Percentiles rank a stretch among this genome's conserved stretches.
Evolutionary conservation across 2,113 vertebrate species (phyloP).

Genomic region (Naja naja): DNA sequence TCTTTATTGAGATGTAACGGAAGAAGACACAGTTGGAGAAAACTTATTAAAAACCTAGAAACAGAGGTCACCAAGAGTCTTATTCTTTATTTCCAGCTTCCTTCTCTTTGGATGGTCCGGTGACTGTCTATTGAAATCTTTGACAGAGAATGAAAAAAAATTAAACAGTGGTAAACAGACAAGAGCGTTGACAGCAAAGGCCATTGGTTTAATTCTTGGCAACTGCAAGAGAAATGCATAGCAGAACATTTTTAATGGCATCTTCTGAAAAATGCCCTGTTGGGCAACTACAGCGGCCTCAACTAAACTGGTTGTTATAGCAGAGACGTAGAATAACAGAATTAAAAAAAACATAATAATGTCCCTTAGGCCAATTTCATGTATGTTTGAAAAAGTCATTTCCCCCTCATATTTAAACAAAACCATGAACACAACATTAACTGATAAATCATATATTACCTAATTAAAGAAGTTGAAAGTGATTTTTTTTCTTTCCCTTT

Average conservation of each 20-base stretch:
- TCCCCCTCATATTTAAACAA: constrained; percentile 38
- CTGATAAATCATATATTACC: constrained; percentile 59
- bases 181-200: constrained; percentile 47
- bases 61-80: not conserved
- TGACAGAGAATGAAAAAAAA: constrained; percentile 47
- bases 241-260: constrained; percentile 30
- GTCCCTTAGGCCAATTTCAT: constrained; percentile 19
- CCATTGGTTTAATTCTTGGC: constrained; percentile 41
- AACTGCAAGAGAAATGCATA: constrained; percentile 17
- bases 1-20: not conserved
- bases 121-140: constrained; percentile 54
- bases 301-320: constrained; percentile 14
- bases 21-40: not conserved
- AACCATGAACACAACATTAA: constrained; percentile 41
- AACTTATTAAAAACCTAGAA: not conserved
- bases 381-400: constrained; percentile 27
- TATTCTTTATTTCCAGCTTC: constrained; percentile 26
- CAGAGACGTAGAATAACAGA: not conserved
- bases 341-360: not conserved
- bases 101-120: constrained; percentile 17
- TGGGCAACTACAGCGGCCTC: constrained; percentile 17
- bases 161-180: constrained; percentile 54
- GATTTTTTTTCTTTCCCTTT: not conserved
- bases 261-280: constrained; percentile 21
- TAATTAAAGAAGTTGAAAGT: constrained; percentile 29